These are phyloP conservation scores for Enteromius trimaculatus DNA, from an alignment of 2,797 vertebrate genomes.

Conservation along the genomic window DNA sequence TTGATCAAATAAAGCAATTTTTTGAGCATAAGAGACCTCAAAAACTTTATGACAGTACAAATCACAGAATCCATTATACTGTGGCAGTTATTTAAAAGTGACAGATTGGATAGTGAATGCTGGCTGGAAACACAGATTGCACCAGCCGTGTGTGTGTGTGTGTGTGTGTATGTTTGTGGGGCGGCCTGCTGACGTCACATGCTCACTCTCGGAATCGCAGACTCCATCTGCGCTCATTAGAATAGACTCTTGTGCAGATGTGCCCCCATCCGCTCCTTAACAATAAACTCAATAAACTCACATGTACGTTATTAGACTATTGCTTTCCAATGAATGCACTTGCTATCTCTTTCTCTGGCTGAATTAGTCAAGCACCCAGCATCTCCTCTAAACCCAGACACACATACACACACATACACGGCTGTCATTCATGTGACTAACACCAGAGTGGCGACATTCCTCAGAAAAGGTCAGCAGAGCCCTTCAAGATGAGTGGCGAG, in stretches of 20 bases:
- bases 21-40: background rate
- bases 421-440: constrained; percentile 17
- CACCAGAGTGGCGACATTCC: constrained; percentile 16
- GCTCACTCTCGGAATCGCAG: constrained; percentile 42
- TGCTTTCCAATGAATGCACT: constrained; percentile 29
- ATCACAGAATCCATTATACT: background rate
- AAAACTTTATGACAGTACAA: background rate
- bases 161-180: constrained; percentile 12
- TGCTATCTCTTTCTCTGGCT: constrained; percentile 11
- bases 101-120: constrained; percentile 15
- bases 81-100: constrained; percentile 3
- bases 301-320: constrained; percentile 44
- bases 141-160: background rate
- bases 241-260: constrained; percentile 41
- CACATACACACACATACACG: constrained; percentile 8
- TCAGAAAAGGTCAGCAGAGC: constrained; percentile 25
- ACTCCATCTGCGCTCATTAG: constrained; percentile 52
- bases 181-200: constrained; percentile 22
- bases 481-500: constrained; percentile 22
- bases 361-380: constrained; percentile 4
- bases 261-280: constrained; percentile 24
- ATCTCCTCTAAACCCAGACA: background rate
- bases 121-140: background rate
- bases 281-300: constrained; percentile 49
- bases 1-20: background rate